Conservation (phyloP, 2,797 vertebrate genomes). For the Setipinna tenuifilis region DNA sequence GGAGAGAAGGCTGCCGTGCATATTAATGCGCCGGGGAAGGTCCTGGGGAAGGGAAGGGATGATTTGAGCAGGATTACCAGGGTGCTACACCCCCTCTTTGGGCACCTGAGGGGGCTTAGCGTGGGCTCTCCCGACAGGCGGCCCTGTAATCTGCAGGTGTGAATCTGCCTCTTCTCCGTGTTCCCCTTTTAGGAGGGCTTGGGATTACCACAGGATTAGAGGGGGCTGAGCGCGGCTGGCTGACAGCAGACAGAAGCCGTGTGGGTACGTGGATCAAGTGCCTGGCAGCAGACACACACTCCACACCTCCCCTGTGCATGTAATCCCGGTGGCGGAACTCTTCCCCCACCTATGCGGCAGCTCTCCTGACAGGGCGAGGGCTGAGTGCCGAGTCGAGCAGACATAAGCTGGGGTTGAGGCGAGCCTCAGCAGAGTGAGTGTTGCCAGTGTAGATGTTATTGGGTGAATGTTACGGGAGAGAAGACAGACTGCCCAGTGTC, state of each 20-base stretch:
- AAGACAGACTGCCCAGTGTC: not conserved
- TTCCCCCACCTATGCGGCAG: not conserved
- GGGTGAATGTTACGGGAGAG: not conserved
- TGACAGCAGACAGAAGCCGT: conserved; percentile 38
- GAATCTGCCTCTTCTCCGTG: conserved; percentile 43
- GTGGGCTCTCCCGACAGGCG: conserved; percentile 23
- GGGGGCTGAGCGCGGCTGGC: conserved; percentile 37
- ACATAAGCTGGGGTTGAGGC: not conserved
- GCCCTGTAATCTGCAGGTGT: conserved; percentile 49
- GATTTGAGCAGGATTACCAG: conserved; percentile 16
- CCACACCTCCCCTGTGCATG: not conserved
- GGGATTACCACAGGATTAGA: conserved; percentile 71
- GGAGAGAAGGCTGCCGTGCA: conserved; percentile 38
- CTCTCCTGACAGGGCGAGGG: not conserved
- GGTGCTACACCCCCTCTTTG: conserved; percentile 71
- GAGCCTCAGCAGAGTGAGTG: not conserved
- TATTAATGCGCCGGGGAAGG: not conserved
- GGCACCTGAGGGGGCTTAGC: conserved; percentile 44
- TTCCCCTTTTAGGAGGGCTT: conserved; percentile 57
- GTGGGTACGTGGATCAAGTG: conserved; percentile 30
- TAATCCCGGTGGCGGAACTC: not conserved
- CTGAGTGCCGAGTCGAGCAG: not conserved
- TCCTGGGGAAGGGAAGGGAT: not conserved
- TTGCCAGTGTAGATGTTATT: not conserved
- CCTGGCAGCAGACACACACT: conserved; percentile 15